A percentile compares a stretch with the other conserved stretches of the same genome.
phyloP scores from a whole-genome alignment of 2,888 invertebrate genomes.

The Ormyrus thymus region DNA sequence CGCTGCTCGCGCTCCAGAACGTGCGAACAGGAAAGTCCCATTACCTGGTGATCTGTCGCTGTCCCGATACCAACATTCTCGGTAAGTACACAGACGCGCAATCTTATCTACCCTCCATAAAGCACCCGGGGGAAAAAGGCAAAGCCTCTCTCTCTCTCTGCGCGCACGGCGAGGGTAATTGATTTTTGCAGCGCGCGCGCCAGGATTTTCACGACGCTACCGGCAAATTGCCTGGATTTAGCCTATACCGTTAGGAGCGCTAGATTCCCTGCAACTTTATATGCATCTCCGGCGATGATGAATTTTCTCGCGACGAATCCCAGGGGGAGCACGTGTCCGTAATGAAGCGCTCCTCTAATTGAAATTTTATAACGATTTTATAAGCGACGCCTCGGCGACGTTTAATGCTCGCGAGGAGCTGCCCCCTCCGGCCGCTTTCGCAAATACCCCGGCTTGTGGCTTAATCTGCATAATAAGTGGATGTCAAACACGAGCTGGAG shows the following conservation, averaged over 20 bases:
- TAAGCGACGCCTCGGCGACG: background rate
- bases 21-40: slow-evolving; percentile 95
- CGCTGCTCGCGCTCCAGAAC: slow-evolving; percentile 91
- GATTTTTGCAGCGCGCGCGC: slow-evolving; percentile 41
- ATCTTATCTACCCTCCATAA: background rate
- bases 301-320: slow-evolving; percentile 11
- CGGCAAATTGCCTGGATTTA: slow-evolving; percentile 51
- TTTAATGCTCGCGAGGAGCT: no score
- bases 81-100: slow-evolving; percentile 78
- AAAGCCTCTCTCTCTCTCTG: no score
- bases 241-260: slow-evolving; percentile 45
- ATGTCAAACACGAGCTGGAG: no score
- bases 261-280: slow-evolving; percentile 40
- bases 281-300: slow-evolving; percentile 32
- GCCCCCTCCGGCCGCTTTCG: no score
- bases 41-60: slow-evolving; percentile 93
- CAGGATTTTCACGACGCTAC: slow-evolving; percentile 43
- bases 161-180: slow-evolving; percentile 42
- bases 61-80: slow-evolving; percentile 88
- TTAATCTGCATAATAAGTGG: slow-evolving; percentile 12
- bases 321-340: background rate
- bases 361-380: slow-evolving; percentile 28
- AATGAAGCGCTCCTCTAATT: slow-evolving; percentile 7
- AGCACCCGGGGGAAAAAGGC: background rate
- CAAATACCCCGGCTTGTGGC: background rate